Evolutionary conservation across 2,888 invertebrate species (phyloP).

Genomic region (Trichogramma evanescens): DNA sequence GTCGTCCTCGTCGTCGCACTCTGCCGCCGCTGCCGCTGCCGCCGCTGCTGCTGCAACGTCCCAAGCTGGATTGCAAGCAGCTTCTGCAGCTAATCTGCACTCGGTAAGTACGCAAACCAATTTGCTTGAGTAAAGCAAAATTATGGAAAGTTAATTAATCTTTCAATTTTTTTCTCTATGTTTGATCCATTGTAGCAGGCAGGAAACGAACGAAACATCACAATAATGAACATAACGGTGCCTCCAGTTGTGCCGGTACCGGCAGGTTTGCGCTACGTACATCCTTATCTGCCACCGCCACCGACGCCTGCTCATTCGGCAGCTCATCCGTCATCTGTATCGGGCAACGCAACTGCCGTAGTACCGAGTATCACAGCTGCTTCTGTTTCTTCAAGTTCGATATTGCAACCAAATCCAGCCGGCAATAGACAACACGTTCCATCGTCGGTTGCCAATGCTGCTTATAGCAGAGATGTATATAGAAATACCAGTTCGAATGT

Average conservation of each 20-base stretch:
- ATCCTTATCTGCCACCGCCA: slow-evolving; percentile 43
- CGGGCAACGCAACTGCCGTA: slow-evolving; percentile 8
- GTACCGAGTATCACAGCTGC: neutral
- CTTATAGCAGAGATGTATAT: slow-evolving; percentile 41
- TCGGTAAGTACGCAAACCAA: slow-evolving; percentile 2
- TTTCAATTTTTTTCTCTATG: neutral
- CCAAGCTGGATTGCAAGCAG: no score
- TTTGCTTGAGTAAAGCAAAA: no score
- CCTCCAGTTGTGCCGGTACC: slow-evolving; percentile 49
- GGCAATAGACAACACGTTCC: no score
- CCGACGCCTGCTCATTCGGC: slow-evolving; percentile 20
- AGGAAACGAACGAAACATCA: slow-evolving; percentile 20
- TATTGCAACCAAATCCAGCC: no score
- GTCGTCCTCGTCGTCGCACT: neutral
- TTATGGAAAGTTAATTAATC: no score
- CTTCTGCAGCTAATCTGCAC: slow-evolving; percentile 16
- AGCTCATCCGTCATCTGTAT: slow-evolving; percentile 32
- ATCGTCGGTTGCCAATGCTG: slow-evolving; percentile 41
- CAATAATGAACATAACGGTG: slow-evolving; percentile 24
- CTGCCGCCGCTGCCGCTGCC: slow-evolving; percentile 1
- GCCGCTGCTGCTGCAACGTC: neutral
- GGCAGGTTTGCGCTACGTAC: slow-evolving; percentile 42
- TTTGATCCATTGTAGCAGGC: slow-evolving; percentile 4
- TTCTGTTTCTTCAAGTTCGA: slow-evolving; percentile 10
- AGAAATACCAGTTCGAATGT: slow-evolving; percentile 41